Conservation (phyloP, 2,888 invertebrate species). For the Ophonus ardosiacus region DNA sequence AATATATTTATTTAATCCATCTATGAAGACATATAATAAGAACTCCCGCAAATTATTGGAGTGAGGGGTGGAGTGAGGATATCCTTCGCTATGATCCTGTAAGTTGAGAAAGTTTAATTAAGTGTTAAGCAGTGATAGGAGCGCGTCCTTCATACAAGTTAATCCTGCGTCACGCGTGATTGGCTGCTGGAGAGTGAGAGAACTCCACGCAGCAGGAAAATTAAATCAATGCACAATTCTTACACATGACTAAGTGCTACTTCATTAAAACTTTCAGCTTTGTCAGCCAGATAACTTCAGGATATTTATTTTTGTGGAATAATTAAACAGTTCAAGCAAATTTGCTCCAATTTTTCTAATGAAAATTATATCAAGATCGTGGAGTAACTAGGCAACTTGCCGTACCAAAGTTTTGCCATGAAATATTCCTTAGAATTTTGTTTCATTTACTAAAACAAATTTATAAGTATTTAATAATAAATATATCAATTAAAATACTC, state of each 20-base stretch:
- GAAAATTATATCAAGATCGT: not conserved
- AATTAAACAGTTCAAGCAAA: not conserved
- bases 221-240: not conserved
- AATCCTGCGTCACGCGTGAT: not conserved
- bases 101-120: constrained; percentile 70
- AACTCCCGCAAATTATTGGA: too few relatives aligned
- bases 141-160: not conserved
- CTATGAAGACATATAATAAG: too few relatives aligned
- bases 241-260: not conserved
- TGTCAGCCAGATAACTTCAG: not conserved
- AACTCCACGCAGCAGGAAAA: not conserved
- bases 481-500: too few relatives aligned
- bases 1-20: too few relatives aligned
- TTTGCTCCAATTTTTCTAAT: not conserved
- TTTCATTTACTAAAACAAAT: too few relatives aligned
- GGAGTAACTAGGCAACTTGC: not conserved
- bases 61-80: too few relatives aligned
- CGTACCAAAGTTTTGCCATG: not conserved
- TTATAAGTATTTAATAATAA: too few relatives aligned
- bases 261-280: not conserved
- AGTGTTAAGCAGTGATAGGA: constrained; percentile 70
- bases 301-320: not conserved
- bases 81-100: not conserved
- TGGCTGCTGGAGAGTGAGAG: not conserved
- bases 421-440: not conserved